Conservation (phyloP, 2,888 invertebrate genomes). For the Norana najaformis region DNA sequence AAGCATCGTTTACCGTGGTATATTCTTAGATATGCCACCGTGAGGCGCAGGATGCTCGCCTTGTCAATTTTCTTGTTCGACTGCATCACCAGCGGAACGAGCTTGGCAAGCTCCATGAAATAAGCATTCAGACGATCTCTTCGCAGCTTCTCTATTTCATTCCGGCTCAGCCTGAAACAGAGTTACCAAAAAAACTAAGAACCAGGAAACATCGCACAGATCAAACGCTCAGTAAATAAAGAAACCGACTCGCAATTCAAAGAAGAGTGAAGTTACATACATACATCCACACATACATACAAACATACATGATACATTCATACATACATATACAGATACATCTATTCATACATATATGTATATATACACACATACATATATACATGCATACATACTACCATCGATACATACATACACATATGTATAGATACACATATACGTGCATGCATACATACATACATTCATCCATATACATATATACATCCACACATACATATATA, state of each 20-base stretch:
- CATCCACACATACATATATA: no score
- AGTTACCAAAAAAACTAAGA: background rate
- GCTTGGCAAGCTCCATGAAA: slow-evolving; percentile 78
- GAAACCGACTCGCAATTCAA: background rate
- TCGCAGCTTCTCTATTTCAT: slow-evolving; percentile 86
- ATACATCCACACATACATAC: no score
- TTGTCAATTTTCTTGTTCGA: slow-evolving; percentile 86
- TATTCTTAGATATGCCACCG: slow-evolving; percentile 81
- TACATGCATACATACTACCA: no score
- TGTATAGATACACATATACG: no score
- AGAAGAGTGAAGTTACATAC: background rate
- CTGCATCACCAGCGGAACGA: slow-evolving; percentile 70
- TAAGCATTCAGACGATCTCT: slow-evolving; percentile 84
- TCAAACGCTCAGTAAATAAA: no score
- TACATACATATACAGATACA: background rate
- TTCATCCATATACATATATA: no score
- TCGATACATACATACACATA: no score
- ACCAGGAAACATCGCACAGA: background rate
- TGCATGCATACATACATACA: no score
- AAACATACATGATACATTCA: no score
- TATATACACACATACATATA: no score
- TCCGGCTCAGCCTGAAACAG: slow-evolving; percentile 68
- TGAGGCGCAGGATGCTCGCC: slow-evolving; percentile 82
- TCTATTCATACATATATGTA: no score
- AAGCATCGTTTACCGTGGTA: slow-evolving; percentile 68